These are phyloP conservation scores for Melolontha melolontha DNA, from an alignment of 2,888 invertebrate species.

Conservation along the genomic window DNA sequence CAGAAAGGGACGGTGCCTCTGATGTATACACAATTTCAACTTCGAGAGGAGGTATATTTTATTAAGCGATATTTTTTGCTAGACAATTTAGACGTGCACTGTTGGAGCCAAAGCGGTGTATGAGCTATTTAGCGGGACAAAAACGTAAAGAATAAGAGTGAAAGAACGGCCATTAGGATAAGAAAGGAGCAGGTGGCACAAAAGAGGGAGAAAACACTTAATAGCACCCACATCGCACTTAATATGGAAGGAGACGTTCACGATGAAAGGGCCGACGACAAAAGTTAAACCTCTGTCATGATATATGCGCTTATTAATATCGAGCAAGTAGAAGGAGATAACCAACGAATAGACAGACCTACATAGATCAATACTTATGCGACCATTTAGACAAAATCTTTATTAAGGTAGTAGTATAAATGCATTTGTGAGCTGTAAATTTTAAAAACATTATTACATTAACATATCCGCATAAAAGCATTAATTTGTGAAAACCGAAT, in stretches of 20 bases:
- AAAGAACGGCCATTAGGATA: conserved; percentile 56
- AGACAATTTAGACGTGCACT: conserved; percentile 52
- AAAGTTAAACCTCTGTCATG: conserved; percentile 6
- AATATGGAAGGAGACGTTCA: conserved; percentile 4
- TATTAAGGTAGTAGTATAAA: too few relatives aligned
- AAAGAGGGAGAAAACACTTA: conserved; percentile 43
- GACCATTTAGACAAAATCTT: too few relatives aligned
- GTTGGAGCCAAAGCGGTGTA: conserved; percentile 45
- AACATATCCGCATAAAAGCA: too few relatives aligned
- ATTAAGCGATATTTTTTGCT: conserved; percentile 60
- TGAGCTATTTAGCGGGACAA: conserved; percentile 56
- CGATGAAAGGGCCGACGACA: conserved; percentile 1
- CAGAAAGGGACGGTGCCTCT: background rate
- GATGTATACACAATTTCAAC: background rate
- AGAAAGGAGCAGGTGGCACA: conserved; percentile 58
- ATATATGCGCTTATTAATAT: too few relatives aligned
- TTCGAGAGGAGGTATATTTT: conserved; percentile 52
- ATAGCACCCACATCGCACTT: conserved; percentile 8
- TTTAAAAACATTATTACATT: too few relatives aligned
- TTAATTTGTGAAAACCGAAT: too few relatives aligned
- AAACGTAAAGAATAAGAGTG: conserved; percentile 52
- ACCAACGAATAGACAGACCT: too few relatives aligned
- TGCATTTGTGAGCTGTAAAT: too few relatives aligned
- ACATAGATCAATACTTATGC: too few relatives aligned
- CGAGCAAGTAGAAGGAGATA: too few relatives aligned